Conservation (phyloP, 2,113 vertebrate species). For the Corvus cornix region DNA sequence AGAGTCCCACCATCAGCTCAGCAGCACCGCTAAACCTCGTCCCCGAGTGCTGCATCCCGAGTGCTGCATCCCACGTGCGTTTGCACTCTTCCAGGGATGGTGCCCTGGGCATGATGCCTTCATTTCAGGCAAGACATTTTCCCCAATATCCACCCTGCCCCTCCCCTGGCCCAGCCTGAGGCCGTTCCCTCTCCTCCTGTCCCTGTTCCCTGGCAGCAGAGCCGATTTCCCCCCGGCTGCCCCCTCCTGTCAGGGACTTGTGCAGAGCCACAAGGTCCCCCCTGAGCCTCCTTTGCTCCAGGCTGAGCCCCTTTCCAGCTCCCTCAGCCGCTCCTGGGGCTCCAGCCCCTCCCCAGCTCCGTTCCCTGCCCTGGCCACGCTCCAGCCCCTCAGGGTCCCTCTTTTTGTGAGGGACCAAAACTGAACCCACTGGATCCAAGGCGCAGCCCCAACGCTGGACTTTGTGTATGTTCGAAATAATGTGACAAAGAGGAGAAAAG, state of each 20-base stretch:
- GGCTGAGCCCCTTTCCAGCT: background rate
- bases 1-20: background rate
- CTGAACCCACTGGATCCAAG: background rate
- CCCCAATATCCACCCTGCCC: accelerated
- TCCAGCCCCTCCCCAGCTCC: background rate
- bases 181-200: background rate
- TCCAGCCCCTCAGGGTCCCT: background rate
- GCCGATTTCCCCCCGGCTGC: background rate
- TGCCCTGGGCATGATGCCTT: background rate
- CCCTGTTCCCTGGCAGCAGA: background rate
- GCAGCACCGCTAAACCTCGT: accelerated
- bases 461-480: background rate
- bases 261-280: background rate
- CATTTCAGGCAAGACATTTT: background rate
- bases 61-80: background rate
- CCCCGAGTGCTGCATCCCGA: background rate
- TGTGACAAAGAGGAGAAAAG: background rate
- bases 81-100: background rate
- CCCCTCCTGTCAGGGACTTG: background rate
- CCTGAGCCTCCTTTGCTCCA: background rate
- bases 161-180: background rate
- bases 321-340: background rate
- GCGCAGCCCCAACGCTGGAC: accelerated
- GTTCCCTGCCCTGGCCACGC: background rate
- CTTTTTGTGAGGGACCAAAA: no score